Evolutionary conservation across 2,113 vertebrate genomes (phyloP).

Genomic region (Reinhardtius hippoglossoides): DNA sequence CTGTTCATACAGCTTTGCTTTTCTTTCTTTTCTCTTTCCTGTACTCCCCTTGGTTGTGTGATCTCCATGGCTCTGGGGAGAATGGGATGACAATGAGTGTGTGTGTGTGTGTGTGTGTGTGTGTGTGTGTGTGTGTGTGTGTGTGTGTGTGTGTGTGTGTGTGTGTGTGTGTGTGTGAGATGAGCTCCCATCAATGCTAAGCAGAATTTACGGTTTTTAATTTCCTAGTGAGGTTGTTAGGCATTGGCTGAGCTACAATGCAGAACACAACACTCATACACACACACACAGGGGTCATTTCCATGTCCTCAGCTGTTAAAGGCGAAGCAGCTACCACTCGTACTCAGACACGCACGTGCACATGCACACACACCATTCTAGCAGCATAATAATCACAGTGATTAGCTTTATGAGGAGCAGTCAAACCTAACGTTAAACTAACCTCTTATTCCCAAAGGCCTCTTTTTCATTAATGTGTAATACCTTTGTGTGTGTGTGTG

Average conservation of each 20-base stretch:
- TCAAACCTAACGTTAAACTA: constrained; percentile 73
- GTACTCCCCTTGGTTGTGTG: constrained; percentile 45
- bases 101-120: background rate
- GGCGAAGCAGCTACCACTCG: background rate
- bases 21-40: background rate
- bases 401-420: constrained; percentile 78
- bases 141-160: background rate
- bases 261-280: constrained; percentile 91
- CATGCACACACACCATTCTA: constrained; percentile 31
- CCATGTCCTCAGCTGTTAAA: constrained; percentile 66
- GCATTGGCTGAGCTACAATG: constrained; percentile 90
- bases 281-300: constrained; percentile 92
- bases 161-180: constrained; percentile 27
- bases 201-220: constrained; percentile 99
- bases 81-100: constrained; percentile 20
- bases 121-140: constrained; percentile 17
- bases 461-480: constrained; percentile 66
- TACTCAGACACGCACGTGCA: background rate
- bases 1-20: too few species aligned
- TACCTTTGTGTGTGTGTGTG: background rate
- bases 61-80: constrained; percentile 69
- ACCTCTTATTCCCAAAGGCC: constrained; percentile 63
- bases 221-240: constrained; percentile 94
- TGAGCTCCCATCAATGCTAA: constrained; percentile 88
- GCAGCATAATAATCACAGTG: constrained; percentile 74